A percentile compares a stretch with the other conserved stretches of the same genome.
Evolutionary conservation across 2,888 invertebrate genomes (phyloP).

Genomic region (Hydroisotoma schaefferi): DNA sequence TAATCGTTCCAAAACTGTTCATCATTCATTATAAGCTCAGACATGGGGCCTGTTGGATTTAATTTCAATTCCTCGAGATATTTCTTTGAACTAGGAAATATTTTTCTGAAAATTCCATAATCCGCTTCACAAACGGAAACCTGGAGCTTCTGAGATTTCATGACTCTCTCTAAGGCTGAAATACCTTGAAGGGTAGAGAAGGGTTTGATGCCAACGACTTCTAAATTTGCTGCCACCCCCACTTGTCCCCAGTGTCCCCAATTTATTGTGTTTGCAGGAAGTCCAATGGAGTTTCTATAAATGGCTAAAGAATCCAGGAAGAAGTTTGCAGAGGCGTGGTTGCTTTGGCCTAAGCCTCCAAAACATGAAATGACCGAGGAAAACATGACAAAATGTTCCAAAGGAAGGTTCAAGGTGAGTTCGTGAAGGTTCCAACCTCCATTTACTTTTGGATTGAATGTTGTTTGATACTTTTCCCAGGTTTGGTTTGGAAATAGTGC

Average conservation of each 20-base stretch:
- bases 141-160: slow-evolving; percentile 6
- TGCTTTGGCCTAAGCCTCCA: slow-evolving; percentile 13
- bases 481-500: slow-evolving; percentile 12
- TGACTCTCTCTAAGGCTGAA: slow-evolving; percentile 2
- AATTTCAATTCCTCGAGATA: slow-evolving; percentile 14
- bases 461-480: slow-evolving; percentile 13
- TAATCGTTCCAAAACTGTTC: slow-evolving; percentile 29
- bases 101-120: neutral
- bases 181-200: slow-evolving; percentile 13
- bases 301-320: slow-evolving; percentile 16
- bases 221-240: slow-evolving; percentile 19
- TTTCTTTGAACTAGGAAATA: neutral
- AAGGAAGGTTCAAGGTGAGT: neutral
- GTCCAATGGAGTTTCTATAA: slow-evolving; percentile 11
- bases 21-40: slow-evolving; percentile 1
- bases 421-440: slow-evolving; percentile 21
- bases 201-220: slow-evolving; percentile 14
- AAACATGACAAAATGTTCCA: slow-evolving; percentile 25
- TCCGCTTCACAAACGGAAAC: slow-evolving; percentile 2
- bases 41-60: neutral
- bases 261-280: slow-evolving; percentile 18
- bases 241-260: slow-evolving; percentile 32
- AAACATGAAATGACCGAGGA: slow-evolving; percentile 1
- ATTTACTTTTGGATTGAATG: slow-evolving; percentile 14
- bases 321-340: slow-evolving; percentile 14